phyloP scores from a whole-genome alignment of 2,797 vertebrate genomes.

The Clamator glandarius region DNA sequence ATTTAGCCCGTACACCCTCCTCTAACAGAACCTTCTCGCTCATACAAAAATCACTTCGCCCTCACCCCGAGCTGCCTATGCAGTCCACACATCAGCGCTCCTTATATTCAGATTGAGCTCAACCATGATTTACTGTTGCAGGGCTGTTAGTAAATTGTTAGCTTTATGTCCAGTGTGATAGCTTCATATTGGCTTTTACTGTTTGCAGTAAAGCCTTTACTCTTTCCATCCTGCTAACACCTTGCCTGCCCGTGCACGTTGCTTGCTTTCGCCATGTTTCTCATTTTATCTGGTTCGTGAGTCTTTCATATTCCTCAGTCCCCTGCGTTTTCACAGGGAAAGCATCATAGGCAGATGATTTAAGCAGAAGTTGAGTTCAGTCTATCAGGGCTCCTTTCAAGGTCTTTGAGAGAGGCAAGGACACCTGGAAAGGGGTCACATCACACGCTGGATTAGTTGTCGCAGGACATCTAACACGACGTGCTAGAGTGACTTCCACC shows the following conservation, averaged over 20 bases:
- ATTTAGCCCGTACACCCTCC: rapidly evolving
- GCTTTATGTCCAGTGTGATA: conserved; percentile 7
- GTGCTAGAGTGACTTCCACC: not conserved
- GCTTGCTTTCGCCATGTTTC: conserved; percentile 6
- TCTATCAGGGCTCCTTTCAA: conserved; percentile 52
- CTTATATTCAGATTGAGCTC: not conserved
- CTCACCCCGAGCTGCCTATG: not conserved
- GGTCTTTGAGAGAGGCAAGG: conserved; percentile 37
- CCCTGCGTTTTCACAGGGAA: conserved; percentile 48
- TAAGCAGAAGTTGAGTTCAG: conserved; percentile 53
- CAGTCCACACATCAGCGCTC: not conserved
- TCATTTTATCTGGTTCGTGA: not conserved
- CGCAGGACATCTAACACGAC: not conserved
- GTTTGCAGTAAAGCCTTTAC: conserved; percentile 21
- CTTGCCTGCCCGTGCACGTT: not conserved
- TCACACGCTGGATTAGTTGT: not conserved
- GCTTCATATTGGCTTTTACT: conserved; percentile 22
- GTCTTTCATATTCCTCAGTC: not conserved
- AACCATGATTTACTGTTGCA: not conserved
- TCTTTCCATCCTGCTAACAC: not conserved
- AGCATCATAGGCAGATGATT: conserved; percentile 6
- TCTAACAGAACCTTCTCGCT: not conserved
- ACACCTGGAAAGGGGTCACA: conserved; percentile 53
- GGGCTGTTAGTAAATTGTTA: not conserved
- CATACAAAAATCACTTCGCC: not conserved